Evolutionary conservation across 37 sponge, comb jelly and placozoan species (phyloP).

Genomic region (Bolinopsis microptera): DNA sequence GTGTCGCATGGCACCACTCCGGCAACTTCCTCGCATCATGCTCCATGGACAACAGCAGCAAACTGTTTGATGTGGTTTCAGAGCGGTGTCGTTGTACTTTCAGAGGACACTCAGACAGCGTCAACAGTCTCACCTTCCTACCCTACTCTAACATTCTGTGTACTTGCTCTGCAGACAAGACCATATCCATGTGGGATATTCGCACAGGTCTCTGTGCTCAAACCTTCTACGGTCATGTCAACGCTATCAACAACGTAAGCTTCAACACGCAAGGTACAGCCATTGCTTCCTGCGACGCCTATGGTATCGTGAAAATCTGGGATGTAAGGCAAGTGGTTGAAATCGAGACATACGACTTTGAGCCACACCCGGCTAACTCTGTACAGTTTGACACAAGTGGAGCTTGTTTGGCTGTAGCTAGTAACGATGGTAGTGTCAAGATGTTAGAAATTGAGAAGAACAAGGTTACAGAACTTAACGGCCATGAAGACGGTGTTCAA

Average conservation of each 20-base stretch:
- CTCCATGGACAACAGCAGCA: slow-evolving; percentile 84
- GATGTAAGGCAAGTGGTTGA: slow-evolving; percentile 69
- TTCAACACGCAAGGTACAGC: slow-evolving; percentile 61
- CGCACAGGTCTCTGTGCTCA: slow-evolving; percentile 91
- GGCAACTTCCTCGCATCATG: slow-evolving; percentile 78
- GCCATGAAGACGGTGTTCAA: slow-evolving; percentile 77
- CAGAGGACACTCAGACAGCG: slow-evolving; percentile 90
- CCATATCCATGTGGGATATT: slow-evolving; percentile 94
- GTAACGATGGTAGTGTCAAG: slow-evolving; percentile 71
- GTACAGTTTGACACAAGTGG: slow-evolving; percentile 83
- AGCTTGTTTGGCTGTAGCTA: slow-evolving; percentile 72
- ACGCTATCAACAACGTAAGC: slow-evolving; percentile 79
- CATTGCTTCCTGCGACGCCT: slow-evolving; percentile 69
- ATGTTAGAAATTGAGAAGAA: slow-evolving; percentile 69
- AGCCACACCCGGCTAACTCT: slow-evolving; percentile 75
- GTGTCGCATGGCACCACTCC: slow-evolving; percentile 79
- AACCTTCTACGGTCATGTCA: slow-evolving; percentile 83
- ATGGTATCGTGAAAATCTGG: slow-evolving; percentile 75
- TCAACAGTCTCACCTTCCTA: slow-evolving; percentile 82
- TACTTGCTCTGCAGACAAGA: slow-evolving; percentile 90
- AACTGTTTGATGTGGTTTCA: slow-evolving; percentile 80
- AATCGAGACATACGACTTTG: slow-evolving; percentile 69
- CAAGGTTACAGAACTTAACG: slow-evolving; percentile 67
- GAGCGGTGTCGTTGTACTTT: slow-evolving; percentile 75
- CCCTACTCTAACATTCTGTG: slow-evolving; percentile 76